These are phyloP conservation scores for Stichodactyla mertensii DNA, from an alignment of 64 coral and sea anemone genomes.

Conservation along the genomic window DNA sequence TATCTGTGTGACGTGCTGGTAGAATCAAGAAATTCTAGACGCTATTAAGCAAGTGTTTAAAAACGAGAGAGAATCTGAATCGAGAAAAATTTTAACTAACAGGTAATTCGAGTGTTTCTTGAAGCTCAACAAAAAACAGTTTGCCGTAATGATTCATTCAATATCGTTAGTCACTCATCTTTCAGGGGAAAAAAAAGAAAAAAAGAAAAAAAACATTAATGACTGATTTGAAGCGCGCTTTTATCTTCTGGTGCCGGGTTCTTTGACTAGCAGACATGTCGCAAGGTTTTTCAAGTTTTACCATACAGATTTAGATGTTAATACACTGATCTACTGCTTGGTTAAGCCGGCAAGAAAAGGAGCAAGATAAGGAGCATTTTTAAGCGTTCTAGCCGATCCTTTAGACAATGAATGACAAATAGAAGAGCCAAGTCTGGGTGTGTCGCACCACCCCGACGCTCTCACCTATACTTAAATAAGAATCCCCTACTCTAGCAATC, in stretches of 20 bases:
- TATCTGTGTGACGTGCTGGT: too few species aligned
- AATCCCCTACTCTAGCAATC: neutral
- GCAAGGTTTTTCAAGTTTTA: neutral
- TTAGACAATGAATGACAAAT: neutral
- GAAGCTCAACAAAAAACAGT: neutral
- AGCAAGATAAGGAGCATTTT: neutral
- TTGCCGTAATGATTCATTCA: too few species aligned
- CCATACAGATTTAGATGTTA: neutral
- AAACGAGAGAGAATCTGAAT: neutral
- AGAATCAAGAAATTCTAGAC: neutral
- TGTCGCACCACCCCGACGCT: neutral
- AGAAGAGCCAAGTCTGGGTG: neutral
- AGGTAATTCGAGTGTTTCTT: neutral
- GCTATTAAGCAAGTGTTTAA: neutral
- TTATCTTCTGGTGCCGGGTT: too few species aligned
- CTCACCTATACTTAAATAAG: neutral
- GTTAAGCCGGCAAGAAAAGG: neutral
- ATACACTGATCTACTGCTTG: too few species aligned
- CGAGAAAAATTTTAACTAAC: neutral
- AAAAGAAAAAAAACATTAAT: too few species aligned
- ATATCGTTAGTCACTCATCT: too few species aligned
- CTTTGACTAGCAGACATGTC: too few species aligned
- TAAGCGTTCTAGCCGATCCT: neutral
- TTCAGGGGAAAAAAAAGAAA: too few species aligned
- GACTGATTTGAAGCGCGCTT: too few species aligned